These are phyloP conservation scores for Limonius californicus DNA, from an alignment of 1,140 invertebrate genomes.

Conservation along the genomic window DNA sequence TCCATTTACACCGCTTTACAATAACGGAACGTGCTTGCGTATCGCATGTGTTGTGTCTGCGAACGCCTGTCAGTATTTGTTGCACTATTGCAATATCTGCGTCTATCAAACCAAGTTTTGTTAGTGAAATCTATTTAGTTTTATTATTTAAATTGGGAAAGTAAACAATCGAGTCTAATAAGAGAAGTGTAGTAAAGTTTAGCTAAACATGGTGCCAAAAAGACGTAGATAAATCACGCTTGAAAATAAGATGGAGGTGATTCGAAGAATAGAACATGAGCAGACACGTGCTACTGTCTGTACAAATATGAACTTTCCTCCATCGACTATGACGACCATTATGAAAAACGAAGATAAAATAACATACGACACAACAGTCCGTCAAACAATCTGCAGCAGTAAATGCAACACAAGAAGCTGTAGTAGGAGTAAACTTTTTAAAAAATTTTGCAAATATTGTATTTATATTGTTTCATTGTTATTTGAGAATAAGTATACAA, in stretches of 20 bases:
- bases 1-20: no score
- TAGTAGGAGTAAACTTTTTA: constrained; percentile 8
- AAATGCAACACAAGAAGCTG: constrained; percentile 15
- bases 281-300: constrained; percentile 17
- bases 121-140: no score
- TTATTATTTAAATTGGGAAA: no score
- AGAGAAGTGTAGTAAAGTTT: constrained; percentile 18
- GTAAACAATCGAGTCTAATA: no score
- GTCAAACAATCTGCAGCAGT: constrained; percentile 5
- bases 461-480: no score
- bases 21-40: no score
- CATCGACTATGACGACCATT: constrained; percentile 19
- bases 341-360: constrained; percentile 17
- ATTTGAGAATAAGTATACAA: no score
- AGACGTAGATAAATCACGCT: background rate
- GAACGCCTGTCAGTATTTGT: no score
- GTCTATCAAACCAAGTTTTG: no score
- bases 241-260: constrained; percentile 20
- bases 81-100: no score
- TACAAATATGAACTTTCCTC: constrained; percentile 16
- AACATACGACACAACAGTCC: constrained; percentile 1
- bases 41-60: no score
- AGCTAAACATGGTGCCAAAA: constrained; percentile 16
- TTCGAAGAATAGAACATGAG: constrained; percentile 18
- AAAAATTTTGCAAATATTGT: no score